Base-by-base conservation (phyloP, 2,797 vertebrate species). In the Balearica regulorum region DNA sequence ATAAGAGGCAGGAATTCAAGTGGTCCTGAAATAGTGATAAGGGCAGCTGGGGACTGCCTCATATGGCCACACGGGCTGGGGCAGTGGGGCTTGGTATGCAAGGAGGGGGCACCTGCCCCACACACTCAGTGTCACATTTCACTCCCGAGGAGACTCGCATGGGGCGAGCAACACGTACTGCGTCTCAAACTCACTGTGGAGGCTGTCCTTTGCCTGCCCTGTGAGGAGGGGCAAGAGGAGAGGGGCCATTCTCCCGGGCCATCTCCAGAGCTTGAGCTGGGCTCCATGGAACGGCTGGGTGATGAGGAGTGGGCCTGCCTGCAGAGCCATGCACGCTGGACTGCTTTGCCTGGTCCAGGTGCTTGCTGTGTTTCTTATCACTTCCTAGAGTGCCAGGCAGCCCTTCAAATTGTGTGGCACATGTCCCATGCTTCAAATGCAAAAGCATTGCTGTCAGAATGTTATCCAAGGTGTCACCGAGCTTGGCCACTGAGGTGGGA, bases 21-120 rank as follows among this genome's bases (percentile, higher is more conserved):
- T 77, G 86, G 62, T 96, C 95, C 94, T 96, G 95, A 96, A 97
- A 97, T 94, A 96, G 94, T 85, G 90, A 51, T 80, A 79, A 87
- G 28, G 58, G 90, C 86, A 94, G 73, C 92, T 93, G 92, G 81
- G 39, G 48, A 94, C 86, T 93, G 71, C 94, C 95, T 96, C 95
- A 94, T 96, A 96, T 96, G 92, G 95, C 76, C 83, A 92, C 18
- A 89, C 6, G 60, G 92, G 70, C 73, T 62, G 48, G 66, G 58
- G 78, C 77, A 76, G 35, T 18, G 64, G 66, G 70, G 90, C 55
- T 93, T 76, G 90, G 86, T 94, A 95, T 96, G 92, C 70, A 87
- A 84, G 86, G 80, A 88, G 83, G 80, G 89, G 90, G 60, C 95
- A 89, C 88, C 92, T 96, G 93, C 92, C 86, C 69, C 81, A 39